phyloP scores from a whole-genome alignment of 2,113 vertebrate genomes.

The Grantiella picta region DNA sequence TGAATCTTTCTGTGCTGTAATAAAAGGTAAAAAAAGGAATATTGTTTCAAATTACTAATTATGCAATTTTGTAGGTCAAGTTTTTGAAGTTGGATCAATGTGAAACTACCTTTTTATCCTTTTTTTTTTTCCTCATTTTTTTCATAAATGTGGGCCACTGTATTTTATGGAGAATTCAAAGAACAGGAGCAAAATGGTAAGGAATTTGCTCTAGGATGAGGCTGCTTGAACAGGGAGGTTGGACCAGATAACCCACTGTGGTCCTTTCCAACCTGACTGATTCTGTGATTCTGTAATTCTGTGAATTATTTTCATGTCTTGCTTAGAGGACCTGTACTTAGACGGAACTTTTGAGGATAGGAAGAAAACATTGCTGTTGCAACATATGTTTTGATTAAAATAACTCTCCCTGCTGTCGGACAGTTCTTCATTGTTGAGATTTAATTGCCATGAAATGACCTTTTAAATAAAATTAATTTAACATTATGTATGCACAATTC shows the following conservation, averaged over 20 bases:
- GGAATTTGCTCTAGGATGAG: not conserved
- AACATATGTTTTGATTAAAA: fast-evolving
- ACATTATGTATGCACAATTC: not conserved
- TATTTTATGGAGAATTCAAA: not conserved
- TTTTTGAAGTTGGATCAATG: slow-evolving; percentile 2
- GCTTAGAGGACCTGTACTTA: not conserved
- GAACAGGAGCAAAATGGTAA: not conserved
- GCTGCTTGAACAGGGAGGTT: not conserved
- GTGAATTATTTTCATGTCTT: not conserved
- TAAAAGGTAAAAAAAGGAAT: not conserved
- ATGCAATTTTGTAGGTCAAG: not conserved
- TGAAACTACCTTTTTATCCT: not conserved
- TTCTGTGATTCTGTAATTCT: not conserved
- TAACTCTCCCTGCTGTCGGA: not conserved
- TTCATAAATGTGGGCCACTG: not conserved
- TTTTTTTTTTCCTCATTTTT: not conserved
- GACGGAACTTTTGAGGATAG: not conserved
- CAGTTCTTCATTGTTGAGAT: not conserved
- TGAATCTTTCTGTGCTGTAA: not conserved
- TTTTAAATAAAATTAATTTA: not conserved
- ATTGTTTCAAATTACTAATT: slow-evolving; percentile 37
- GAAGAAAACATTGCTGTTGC: not conserved
- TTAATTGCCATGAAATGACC: not conserved
- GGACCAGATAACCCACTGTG: too few species aligned
- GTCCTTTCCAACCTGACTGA: not conserved